Conservation (phyloP, 2,888 invertebrate genomes). For the Pemphredon lugubris region DNA sequence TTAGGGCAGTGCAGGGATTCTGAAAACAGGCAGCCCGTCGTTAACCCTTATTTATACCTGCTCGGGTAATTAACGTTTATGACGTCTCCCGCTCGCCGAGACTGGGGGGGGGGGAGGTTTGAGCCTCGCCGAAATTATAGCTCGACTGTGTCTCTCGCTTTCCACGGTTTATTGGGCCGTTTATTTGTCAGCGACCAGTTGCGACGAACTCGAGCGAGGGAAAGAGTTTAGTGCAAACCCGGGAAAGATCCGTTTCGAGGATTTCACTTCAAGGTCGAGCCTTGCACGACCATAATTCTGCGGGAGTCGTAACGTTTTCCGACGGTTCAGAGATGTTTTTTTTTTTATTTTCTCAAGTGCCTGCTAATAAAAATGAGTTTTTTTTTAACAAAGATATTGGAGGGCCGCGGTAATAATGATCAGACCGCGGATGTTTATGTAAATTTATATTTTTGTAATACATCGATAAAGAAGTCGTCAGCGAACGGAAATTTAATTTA, state of each 20-base stretch:
- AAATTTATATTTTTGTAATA: too few relatives aligned
- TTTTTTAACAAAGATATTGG: too few relatives aligned
- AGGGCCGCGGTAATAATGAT: too few relatives aligned
- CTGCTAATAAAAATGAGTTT: background rate
- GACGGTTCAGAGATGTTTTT: background rate
- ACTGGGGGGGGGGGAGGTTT: slow-evolving; percentile 21
- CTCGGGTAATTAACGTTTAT: slow-evolving; percentile 53
- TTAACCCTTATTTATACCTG: slow-evolving; percentile 58
- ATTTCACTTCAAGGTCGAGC: slow-evolving; percentile 20
- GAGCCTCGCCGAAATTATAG: slow-evolving; percentile 25
- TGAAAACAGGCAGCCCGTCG: slow-evolving; percentile 30
- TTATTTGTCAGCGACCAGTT: slow-evolving; percentile 17
- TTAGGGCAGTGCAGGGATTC: slow-evolving; percentile 15
- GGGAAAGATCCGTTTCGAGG: slow-evolving; percentile 7
- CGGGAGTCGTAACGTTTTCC: background rate
- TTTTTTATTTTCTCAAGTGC: background rate
- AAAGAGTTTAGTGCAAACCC: slow-evolving; percentile 15
- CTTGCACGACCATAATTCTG: background rate
- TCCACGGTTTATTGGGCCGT: slow-evolving; percentile 34
- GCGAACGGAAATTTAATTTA: too few relatives aligned
- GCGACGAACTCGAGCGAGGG: slow-evolving; percentile 37
- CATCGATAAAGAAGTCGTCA: too few relatives aligned
- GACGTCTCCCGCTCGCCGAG: slow-evolving; percentile 18
- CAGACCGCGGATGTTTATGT: too few relatives aligned
- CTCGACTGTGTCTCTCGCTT: slow-evolving; percentile 16